These are phyloP conservation scores for Poicephalus gulielmi DNA, from an alignment of 2,113 vertebrate genomes.

Conservation along the genomic window DNA sequence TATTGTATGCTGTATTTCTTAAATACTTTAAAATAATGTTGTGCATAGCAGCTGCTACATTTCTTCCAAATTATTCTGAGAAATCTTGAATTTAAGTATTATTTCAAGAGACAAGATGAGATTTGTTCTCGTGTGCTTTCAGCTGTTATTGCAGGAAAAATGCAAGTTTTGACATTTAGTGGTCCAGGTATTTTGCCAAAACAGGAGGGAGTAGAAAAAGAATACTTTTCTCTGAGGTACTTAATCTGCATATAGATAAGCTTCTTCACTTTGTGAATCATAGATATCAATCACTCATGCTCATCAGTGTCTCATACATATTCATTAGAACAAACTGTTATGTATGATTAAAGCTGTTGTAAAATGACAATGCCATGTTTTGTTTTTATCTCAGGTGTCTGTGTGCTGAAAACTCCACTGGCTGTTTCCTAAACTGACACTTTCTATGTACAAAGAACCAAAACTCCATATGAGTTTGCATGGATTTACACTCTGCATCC, in stretches of 20 bases:
- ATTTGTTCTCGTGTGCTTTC: neutral
- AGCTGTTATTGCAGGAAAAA: neutral
- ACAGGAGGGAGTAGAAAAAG: neutral
- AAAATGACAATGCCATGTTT: constrained; percentile 12
- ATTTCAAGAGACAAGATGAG: neutral
- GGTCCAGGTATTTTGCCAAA: constrained; percentile 9
- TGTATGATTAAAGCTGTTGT: constrained; percentile 23
- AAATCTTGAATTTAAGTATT: neutral
- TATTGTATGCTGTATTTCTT: neutral
- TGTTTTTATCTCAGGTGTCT: constrained; percentile 7
- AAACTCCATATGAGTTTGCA: neutral
- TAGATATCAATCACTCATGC: constrained; percentile 53
- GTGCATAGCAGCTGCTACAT: neutral
- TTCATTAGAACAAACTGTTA: constrained; percentile 34
- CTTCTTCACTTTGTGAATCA: constrained; percentile 26
- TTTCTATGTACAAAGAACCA: constrained; percentile 38
- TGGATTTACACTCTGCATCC: neutral
- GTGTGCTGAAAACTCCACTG: constrained; percentile 36
- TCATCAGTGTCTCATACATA: constrained; percentile 58
- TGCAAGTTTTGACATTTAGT: neutral
- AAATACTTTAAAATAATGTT: neutral
- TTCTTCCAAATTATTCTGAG: neutral
- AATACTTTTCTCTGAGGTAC: constrained; percentile 25
- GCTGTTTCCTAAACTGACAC: constrained; percentile 14
- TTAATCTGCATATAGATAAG: constrained; percentile 59